Evolutionary conservation across 2,113 vertebrate genomes (phyloP), one percentile per base, ranked within the genome.

Genomic region (Maccullochella peelii): DNA sequence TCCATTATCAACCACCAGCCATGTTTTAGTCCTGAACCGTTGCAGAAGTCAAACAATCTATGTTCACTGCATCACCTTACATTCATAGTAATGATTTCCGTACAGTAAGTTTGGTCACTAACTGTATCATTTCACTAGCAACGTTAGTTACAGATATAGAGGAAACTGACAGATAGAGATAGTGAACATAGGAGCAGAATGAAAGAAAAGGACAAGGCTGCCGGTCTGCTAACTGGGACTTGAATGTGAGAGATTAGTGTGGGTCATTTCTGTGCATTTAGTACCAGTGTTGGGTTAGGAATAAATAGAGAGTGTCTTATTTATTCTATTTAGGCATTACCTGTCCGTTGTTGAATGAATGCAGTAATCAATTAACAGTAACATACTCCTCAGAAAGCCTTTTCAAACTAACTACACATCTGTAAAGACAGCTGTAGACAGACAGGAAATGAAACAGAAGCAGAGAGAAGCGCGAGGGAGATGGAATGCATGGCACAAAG

Each of bases 401-500:
- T 49, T 68, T 78, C 54, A 61, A 33, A 65, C 57, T 50, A 58
- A 74, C 69, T 14, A 65, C 63, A 72, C 36, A 42, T 79, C 33
- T 76, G 44, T 40, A 40, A 12, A 81, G 30, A 36, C 36, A 50
- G 36, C 47, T 57, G 50, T 18, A 40, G 62, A 78, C 15, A 55
- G 54, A 68, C 18, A 79, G 65, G n/a, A 72, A 50, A 73, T 3
- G 67, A 62, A 44, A 77, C 14, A 42, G 30, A 75, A 25, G 38
- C 59, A 57, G 23, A 69, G 71, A 81, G 38, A 57, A 20, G 47
- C 30, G 55, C n/a, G 49, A 42, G 30, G 21, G 73, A 67, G 27
- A 44, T 20, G 54, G 58, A 79, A 89, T 73, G 68, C 80, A 84
- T 30, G 18, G 52, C 40, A 73, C 58, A 83, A 78, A 67, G 15